Base-by-base conservation (phyloP, 2,797 vertebrate species). In the Poecilia velifera region DNA sequence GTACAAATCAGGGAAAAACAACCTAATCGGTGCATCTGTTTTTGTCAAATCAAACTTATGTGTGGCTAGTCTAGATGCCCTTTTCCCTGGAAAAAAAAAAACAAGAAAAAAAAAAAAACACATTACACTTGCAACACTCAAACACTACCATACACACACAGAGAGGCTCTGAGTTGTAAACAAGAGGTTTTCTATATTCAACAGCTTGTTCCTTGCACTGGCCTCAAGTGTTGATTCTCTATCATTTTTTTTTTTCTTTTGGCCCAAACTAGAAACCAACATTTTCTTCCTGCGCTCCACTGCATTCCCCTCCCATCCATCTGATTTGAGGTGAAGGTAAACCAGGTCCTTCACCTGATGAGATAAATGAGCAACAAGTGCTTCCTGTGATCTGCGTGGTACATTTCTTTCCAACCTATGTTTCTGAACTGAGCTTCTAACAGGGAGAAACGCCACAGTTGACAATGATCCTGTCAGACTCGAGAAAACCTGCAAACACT, bases 271-370 rank as follows among this genome's bases (percentile, higher is more conserved):
- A 93, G 76, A 88, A 83, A 75, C 77, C 85, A 87, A 89, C 28
- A 86, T 88, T 90, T 93, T 87, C 89, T 91, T 94, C 88, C 87
- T 87, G 70, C 73, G 73, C 47, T 66, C 76, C 74, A 77, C 62
- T 70, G 75, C 51, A 46, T 84, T 86, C 79, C 71, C 68, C 71
- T 72, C 34, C 73, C 20, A 62, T 68, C 34, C 46, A 25, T 71
- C 55, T 9, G 53, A 73, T 49, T 73, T 59, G 47, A 83, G 73
- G 78, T 70, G 46, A 34, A 36, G 53, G 36, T 46, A 72, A 82
- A 47, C 49, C 64, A 68, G 12, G 49, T 51, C 49, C 49, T 73
- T 77, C 77, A 28, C 80, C 76, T 49, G 70, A 81, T 51, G 74
- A 78, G 76, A 55, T 49, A 10, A 49, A 74, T 45, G 66, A 74